Base-by-base conservation (phyloP, 2,113 vertebrate genomes). In the Festucalex cinctus region DNA sequence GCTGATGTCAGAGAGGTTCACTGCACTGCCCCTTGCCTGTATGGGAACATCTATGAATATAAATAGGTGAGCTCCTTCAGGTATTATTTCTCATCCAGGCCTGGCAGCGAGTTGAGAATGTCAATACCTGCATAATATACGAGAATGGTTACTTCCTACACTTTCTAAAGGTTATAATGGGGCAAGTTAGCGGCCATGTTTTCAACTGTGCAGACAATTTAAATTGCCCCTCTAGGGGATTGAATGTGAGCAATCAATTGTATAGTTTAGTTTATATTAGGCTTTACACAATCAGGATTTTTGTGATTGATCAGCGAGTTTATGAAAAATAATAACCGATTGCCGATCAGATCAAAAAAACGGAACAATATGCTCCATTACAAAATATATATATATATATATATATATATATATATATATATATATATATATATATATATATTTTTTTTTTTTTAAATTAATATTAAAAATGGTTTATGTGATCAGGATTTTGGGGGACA, bases 21-120 rank as follows among this genome's bases (percentile, higher is more conserved):
- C 80, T 76, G 74, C 80, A 79, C 80, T 82, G 82, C 77, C 80
- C 77, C 73, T 74, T 77, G 86, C 82, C 80, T 82, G 80, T 77
- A 85, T 75, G 64, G 62, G 79, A 84, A 81, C 66, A 69, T 81
- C 81, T 75, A 76, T 84, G 85, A 88, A 88, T 88, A 80, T 87
- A 86, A 90, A 88, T 58, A 76, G 77, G 77, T 56, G 61, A 84
- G 73, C 76, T 83, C 83, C 74, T 84, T 73, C 62, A 81, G 81
- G 86, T 85, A 83, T 85, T 83, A 80, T 75, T 74, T 68, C 62
- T 84, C 78, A 80, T 79, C 71, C 75, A 73, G 66, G 73, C 79
- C 68, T 41, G 49, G 80, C 73, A 75, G 69, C 77, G 74, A 69
- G 73, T 65, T 74, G 76, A 79, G 77, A 85, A 86, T 86, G 83